Conservation (phyloP, 1,140 invertebrate genomes). For the Drosophila pachea region DNA sequence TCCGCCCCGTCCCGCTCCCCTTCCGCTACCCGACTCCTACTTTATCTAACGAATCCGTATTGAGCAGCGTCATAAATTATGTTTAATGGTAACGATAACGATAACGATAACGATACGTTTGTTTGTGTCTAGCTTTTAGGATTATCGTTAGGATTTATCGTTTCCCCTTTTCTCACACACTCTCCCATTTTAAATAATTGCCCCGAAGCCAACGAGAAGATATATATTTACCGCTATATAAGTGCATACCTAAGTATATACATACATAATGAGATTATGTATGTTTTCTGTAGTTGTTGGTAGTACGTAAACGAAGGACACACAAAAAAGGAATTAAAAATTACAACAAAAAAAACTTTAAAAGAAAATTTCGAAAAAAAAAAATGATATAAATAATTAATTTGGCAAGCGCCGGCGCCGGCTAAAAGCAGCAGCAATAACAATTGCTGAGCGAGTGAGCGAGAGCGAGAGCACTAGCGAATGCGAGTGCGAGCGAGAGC, state of each 20-base stretch:
- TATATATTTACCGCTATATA: constrained; percentile 37
- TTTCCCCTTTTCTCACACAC: constrained; percentile 24
- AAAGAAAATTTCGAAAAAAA: not conserved
- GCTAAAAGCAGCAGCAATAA: constrained; percentile 50
- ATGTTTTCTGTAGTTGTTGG: constrained; percentile 46
- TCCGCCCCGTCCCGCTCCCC: not conserved
- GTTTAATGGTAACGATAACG: constrained; percentile 45
- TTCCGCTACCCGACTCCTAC: not conserved
- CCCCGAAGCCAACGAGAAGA: constrained; percentile 54
- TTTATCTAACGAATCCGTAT: constrained; percentile 32
- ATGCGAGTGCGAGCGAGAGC: not conserved
- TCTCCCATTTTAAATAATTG: constrained; percentile 24
- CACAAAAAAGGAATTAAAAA: constrained; percentile 7
- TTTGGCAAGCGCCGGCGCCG: constrained; percentile 71
- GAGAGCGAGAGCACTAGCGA: not conserved
- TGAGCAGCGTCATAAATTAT: constrained; percentile 68
- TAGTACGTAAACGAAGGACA: constrained; percentile 31
- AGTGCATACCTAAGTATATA: constrained; percentile 29
- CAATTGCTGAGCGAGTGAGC: constrained; percentile 1
- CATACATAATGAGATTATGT: constrained; percentile 38
- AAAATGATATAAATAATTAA: constrained; percentile 17
- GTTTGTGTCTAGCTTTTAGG: constrained; percentile 47
- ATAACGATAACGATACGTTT: constrained; percentile 58
- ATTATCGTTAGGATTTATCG: constrained; percentile 9
- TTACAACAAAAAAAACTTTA: constrained; percentile 5